phyloP scores from a whole-genome alignment of 1,140 invertebrate genomes.

The Hycleus phaleratus region DNA sequence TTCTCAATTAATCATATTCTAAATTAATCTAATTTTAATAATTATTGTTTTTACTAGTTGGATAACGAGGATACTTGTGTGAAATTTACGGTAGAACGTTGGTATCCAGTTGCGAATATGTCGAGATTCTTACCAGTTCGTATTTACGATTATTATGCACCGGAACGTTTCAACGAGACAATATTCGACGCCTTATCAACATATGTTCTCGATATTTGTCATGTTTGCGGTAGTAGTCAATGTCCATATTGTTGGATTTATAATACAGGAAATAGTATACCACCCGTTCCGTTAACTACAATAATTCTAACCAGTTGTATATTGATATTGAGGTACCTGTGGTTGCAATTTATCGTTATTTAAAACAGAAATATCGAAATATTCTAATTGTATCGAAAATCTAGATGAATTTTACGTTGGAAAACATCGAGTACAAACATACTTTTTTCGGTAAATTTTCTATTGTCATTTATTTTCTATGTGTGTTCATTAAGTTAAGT shows the following conservation, averaged over 20 bases:
- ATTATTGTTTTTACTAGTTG: conserved; percentile 48
- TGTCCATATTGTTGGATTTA: conserved; percentile 95
- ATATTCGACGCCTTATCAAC: conserved; percentile 86
- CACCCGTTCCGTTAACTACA: conserved; percentile 37
- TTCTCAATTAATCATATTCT: conserved; percentile 20
- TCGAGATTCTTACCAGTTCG: conserved; percentile 82
- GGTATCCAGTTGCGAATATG: conserved; percentile 95
- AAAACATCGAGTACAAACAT: background rate
- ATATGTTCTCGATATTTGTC: conserved; percentile 89
- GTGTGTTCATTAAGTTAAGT: background rate
- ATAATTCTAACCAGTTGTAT: conserved; percentile 33
- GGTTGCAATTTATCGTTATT: conserved; percentile 27
- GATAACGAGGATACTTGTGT: conserved; percentile 79
- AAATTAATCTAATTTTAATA: background rate
- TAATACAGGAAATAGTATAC: conserved; percentile 51
- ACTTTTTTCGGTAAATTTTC: background rate
- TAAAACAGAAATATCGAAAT: background rate
- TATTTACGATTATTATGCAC: conserved; percentile 94
- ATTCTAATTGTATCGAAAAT: background rate
- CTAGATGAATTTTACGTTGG: background rate
- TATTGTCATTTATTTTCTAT: no score
- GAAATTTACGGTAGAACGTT: conserved; percentile 85
- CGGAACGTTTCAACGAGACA: conserved; percentile 92
- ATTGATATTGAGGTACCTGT: conserved; percentile 36
- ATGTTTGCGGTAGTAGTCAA: conserved; percentile 96